Conservation (phyloP, 2,888 invertebrate genomes). For the Chymomyza caudatula region DNA sequence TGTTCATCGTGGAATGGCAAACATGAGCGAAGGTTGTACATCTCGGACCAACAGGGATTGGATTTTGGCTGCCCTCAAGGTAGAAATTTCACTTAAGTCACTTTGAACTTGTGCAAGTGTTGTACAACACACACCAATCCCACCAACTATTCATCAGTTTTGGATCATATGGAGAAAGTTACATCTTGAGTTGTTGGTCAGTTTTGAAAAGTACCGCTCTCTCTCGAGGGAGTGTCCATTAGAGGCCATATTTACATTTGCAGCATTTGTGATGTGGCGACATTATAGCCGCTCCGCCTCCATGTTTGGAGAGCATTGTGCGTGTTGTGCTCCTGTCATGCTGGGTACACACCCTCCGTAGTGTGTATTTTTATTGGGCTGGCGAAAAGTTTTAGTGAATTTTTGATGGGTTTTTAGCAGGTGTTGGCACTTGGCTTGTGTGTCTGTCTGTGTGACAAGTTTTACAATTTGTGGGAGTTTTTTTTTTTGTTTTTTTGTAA, state of each 20-base stretch:
- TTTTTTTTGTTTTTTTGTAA: background rate
- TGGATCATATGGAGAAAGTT: conserved; percentile 50
- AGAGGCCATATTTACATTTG: conserved; percentile 62
- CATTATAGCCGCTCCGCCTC: conserved; percentile 21
- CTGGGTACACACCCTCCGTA: background rate
- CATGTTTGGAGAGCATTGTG: background rate
- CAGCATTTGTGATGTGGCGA: conserved; percentile 43
- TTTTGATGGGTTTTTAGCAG: conserved; percentile 34
- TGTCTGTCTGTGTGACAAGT: conserved; percentile 5
- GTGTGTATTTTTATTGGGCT: background rate
- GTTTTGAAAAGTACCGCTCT: conserved; percentile 31
- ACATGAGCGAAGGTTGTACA: conserved; percentile 18
- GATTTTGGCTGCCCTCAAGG: conserved; percentile 27
- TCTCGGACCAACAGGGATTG: background rate
- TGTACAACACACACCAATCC: background rate
- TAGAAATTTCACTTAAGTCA: conserved; percentile 67
- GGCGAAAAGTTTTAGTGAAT: conserved; percentile 25
- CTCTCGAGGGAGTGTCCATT: conserved; percentile 50
- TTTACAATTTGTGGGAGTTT: conserved; percentile 2
- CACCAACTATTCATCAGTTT: background rate
- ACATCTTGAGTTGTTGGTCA: conserved; percentile 37
- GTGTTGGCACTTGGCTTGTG: conserved; percentile 17
- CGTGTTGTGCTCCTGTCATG: background rate
- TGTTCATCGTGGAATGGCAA: conserved; percentile 38
- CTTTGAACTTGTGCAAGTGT: conserved; percentile 53